Evolutionary conservation across 2,797 vertebrate species (phyloP), one percentile per base, ranked within the genome.

Genomic region (Sarcophilus harrisii): DNA sequence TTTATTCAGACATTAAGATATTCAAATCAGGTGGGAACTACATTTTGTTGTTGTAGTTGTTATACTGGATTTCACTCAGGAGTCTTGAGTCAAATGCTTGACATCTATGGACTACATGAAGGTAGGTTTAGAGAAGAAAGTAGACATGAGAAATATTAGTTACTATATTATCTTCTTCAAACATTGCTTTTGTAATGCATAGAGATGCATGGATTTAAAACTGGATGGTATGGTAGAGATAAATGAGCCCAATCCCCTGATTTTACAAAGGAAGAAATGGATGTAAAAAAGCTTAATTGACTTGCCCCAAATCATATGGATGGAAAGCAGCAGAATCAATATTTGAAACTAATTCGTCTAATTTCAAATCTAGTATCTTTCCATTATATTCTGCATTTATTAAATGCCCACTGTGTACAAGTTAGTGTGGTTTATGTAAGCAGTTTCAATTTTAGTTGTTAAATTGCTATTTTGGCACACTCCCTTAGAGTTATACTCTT

Each of bases 401-500:
- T 87, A 87, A 87, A 87, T 45, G 9, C 21, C 9, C 16, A 87
- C 73, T 87, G 38, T 87, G 3, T 27, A n/a, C 38, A 87, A 73
- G 57, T 81, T 27, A 30, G 21, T n/a, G 21, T 94, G 91, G 90
- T 54, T 58, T 57, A 87, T 49, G 89, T 92, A 96, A 21, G n/a
- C 0, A 10, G 54, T 96, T 95, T 96, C 89, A 62, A 16, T 95
- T 92, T 60, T 81, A 59, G 92, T 94, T 97, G 73, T 97, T 91
- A 59, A 87, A 96, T 91, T 96, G 92, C 92, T 96, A 90, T 94
- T 97, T 93, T 57, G 62, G 90, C 92, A 91, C 94, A 95, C 38
- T 93, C 93, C 62, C 62, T 95, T 96, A 93, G 81, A 97, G 96
- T 97, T 96, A 94, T 97, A 95, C 57, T 96, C 90, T 87, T 57